Conservation (phyloP, 2,797 vertebrate species). For the Scolopax bukidnonensis region DNA sequence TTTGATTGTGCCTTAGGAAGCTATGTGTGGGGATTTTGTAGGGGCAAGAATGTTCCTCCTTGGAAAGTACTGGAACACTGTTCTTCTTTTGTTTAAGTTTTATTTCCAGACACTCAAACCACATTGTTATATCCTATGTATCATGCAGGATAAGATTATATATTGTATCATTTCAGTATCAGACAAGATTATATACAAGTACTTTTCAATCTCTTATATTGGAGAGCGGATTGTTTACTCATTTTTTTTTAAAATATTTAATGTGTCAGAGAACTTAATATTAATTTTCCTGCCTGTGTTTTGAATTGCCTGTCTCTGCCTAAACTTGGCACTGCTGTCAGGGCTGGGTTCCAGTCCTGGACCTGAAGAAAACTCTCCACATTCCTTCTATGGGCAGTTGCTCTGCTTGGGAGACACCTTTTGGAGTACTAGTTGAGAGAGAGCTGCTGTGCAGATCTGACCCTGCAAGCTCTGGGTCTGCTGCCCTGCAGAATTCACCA, state of each 20-base stretch:
- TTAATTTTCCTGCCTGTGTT: not conserved
- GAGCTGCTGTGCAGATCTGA: not conserved
- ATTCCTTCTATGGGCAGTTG: not conserved
- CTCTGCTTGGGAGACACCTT: not conserved
- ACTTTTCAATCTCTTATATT: not conserved
- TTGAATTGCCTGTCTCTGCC: rapidly evolving
- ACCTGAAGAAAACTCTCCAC: rapidly evolving
- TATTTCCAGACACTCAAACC: not conserved
- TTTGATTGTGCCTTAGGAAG: not conserved
- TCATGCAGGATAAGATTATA: not conserved
- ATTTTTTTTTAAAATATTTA: not conserved
- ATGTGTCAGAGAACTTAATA: not conserved
- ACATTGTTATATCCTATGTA: not conserved
- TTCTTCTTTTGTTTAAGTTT: not conserved
- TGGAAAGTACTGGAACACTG: not conserved
- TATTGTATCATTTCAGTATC: not conserved
- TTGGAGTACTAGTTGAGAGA: not conserved
- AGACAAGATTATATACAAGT: not conserved
- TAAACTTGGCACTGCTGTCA: not conserved
- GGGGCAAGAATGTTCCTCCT: not conserved
- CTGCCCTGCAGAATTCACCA: not conserved
- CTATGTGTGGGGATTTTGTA: not conserved
- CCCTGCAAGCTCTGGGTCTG: not conserved
- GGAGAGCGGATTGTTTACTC: not conserved
- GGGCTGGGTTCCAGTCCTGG: not conserved